Evolutionary conservation across 2,113 vertebrate species (phyloP), one percentile per base, ranked within the genome.

Genomic region (Pachyramphus minor): DNA sequence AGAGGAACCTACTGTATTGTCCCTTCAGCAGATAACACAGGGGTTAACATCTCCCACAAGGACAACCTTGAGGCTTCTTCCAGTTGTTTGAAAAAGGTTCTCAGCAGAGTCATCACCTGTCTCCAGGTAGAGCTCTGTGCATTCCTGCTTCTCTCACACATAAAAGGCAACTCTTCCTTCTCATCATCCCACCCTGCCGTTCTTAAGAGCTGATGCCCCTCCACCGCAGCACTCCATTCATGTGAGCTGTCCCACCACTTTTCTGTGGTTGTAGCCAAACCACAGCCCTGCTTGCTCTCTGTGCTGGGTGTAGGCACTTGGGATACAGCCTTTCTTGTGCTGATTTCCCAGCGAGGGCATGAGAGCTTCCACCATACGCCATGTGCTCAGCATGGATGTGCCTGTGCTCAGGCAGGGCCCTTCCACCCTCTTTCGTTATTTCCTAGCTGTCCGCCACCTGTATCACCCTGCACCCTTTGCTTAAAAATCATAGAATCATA

Each of bases 341-440:
- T 6, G 28, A 22, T 27, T 41, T 27, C 39, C 63, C 14, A 23
- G 8, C 6, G n/a, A 42, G 23, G 8, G 13, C 0, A 2, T 2
- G 2, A 45, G 35, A 68, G 9, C n/a, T 33, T 71, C 18, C 31
- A 16, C 0, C 3, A 0, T 3, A 22, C 11, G 39, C 33, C 14
- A n/a, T 6, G 5, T 8, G 8, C n/a, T 33, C 42, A 27, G n/a
- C 28, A 28, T 0, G 1, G 21, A 27, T 4, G 16, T 15, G 28
- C 10, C 6, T 13, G 25, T 2, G 5, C 47, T 60, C 58, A n/a
- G 35, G 28, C 5, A 23, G 59, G 17, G 6, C 18, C 53, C 24
- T 63, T 44, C 37, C 14, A 5, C 12, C 22, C 11, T 27, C 14
- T 27, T 67, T 8, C 1, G 0, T 9, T 60, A 14, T 21, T 81